These are phyloP conservation scores for Latheticus oryzae DNA, from an alignment of 2,888 invertebrate species.

Conservation along the genomic window DNA sequence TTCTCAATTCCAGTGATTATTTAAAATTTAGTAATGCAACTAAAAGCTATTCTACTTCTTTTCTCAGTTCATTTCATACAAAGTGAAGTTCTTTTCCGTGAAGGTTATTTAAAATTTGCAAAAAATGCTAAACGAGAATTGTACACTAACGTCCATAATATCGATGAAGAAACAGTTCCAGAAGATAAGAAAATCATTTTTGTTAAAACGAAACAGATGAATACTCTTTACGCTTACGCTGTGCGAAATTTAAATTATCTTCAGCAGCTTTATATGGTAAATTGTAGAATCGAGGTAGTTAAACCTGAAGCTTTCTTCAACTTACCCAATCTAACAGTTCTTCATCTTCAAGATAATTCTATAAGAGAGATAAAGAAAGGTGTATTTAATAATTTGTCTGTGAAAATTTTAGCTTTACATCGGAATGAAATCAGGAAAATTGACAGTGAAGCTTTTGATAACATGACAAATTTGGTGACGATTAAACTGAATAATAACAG, in stretches of 20 bases:
- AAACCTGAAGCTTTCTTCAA: conserved; percentile 10
- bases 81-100: conserved; percentile 15
- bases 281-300: neutral
- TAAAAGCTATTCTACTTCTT: neutral
- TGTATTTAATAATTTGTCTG: conserved; percentile 18
- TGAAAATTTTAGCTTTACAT: conserved; percentile 8
- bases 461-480: conserved; percentile 11
- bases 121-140: conserved; percentile 2
- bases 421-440: conserved; percentile 17
- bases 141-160: conserved; percentile 29
- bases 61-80: neutral
- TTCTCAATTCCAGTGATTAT: too few relatives aligned
- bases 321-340: conserved; percentile 1
- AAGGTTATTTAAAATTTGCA: conserved; percentile 20
- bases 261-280: neutral
- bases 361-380: conserved; percentile 3
- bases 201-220: conserved; percentile 10
- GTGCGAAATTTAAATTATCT: conserved; percentile 4
- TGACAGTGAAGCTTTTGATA: conserved; percentile 16
- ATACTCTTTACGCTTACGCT: conserved; percentile 1
- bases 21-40: too few relatives aligned
- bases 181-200: conserved; percentile 19
- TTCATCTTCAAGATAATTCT: conserved; percentile 10
- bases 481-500: conserved; percentile 14
- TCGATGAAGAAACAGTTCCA: conserved; percentile 21